Evolutionary conservation across 2,797 vertebrate species (phyloP).

Genomic region (Semaprochilodus insignis): DNA sequence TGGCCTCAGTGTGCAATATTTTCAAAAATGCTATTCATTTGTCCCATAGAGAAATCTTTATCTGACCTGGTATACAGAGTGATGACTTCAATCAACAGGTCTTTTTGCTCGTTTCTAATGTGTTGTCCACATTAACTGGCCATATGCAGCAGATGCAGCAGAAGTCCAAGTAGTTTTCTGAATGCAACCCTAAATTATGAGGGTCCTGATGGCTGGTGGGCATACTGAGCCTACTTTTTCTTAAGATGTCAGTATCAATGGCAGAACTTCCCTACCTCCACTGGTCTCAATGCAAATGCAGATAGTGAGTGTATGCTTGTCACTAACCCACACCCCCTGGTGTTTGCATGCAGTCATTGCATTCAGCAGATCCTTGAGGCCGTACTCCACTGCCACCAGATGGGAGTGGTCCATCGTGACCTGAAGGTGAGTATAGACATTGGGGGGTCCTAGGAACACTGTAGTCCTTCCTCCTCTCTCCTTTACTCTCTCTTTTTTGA

Average conservation of each 20-base stretch:
- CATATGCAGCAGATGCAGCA: background rate
- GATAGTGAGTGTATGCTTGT: slow-evolving; percentile 84
- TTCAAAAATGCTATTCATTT: too few species aligned
- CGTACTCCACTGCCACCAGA: slow-evolving; percentile 98
- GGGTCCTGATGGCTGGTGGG: background rate
- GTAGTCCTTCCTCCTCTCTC: slow-evolving; percentile 8
- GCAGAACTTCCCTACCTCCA: slow-evolving; percentile 51
- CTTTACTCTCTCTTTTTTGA: background rate
- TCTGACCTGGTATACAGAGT: too few species aligned
- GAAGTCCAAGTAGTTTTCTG: background rate
- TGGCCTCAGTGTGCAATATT: too few species aligned
- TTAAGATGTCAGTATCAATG: slow-evolving; percentile 13
- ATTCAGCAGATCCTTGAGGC: slow-evolving; percentile 99
- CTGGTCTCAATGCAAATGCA: slow-evolving; percentile 77
- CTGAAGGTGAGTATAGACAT: slow-evolving; percentile 90
- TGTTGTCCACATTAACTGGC: background rate
- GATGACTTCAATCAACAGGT: background rate
- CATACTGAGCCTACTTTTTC: background rate
- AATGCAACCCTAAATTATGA: background rate
- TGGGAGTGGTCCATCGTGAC: slow-evolving; percentile 97
- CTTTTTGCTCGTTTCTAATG: background rate
- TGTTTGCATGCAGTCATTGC: slow-evolving; percentile 99
- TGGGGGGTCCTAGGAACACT: slow-evolving; percentile 57
- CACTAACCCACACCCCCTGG: slow-evolving; percentile 91
- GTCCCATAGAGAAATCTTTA: too few species aligned